Conservation (phyloP, 2,797 vertebrate species). For the Gadopsis bispinosus region DNA sequence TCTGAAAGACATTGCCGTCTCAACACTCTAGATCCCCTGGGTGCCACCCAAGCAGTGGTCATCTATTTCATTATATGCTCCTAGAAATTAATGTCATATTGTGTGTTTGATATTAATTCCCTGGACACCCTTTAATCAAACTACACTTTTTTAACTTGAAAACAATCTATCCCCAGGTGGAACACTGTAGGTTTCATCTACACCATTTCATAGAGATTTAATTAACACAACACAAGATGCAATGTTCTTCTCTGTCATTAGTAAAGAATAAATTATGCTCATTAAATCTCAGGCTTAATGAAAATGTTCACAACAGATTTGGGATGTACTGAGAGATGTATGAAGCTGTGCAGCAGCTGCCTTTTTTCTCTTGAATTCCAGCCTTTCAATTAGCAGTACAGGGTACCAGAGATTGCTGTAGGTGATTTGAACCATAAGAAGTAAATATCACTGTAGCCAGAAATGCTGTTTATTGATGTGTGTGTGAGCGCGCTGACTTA, state of each 20-base stretch:
- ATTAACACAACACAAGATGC: constrained; percentile 64
- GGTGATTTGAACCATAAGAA: constrained; percentile 50
- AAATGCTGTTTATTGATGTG: constrained; percentile 34
- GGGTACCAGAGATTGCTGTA: constrained; percentile 23
- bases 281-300: constrained; percentile 56
- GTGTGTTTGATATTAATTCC: constrained; percentile 46
- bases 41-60: constrained; percentile 24
- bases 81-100: constrained; percentile 6
- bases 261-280: constrained; percentile 53
- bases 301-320: constrained; percentile 51
- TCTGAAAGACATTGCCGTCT: constrained; percentile 4
- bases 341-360: constrained; percentile 27
- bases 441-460: constrained; percentile 37
- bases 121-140: constrained; percentile 59
- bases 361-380: constrained; percentile 38
- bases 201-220: constrained; percentile 62
- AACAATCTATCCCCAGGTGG: constrained; percentile 50
- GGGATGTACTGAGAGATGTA: constrained; percentile 58
- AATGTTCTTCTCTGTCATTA: constrained; percentile 68
- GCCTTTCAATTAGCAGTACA: constrained; percentile 56
- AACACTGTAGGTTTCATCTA: constrained; percentile 50
- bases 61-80: constrained; percentile 18
- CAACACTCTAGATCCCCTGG: constrained; percentile 4
- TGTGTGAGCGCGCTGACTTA: background rate
- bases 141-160: constrained; percentile 56